Evolutionary conservation across 2,113 vertebrate species (phyloP).

Genomic region (Boleophthalmus pectinirostris): DNA sequence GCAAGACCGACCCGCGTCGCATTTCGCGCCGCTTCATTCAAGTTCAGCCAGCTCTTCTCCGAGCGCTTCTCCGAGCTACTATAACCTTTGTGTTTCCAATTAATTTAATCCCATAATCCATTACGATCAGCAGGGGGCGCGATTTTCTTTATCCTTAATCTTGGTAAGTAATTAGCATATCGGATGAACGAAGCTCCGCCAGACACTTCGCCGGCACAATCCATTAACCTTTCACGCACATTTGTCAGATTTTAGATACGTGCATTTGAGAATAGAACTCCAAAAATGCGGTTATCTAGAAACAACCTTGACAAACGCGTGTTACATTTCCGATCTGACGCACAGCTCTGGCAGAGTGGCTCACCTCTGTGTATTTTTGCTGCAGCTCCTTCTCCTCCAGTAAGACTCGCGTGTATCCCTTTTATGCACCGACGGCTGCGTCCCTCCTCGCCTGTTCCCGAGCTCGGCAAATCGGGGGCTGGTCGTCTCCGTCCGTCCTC

Average conservation of each 20-base stretch:
- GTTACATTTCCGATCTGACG: neutral
- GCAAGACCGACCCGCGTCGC: slow-evolving; percentile 14
- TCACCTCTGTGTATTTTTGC: slow-evolving; percentile 61
- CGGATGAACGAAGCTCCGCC: slow-evolving; percentile 22
- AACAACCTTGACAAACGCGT: neutral
- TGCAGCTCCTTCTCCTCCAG: slow-evolving; percentile 55
- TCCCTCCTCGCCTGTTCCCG: neutral
- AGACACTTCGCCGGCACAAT: slow-evolving; percentile 17
- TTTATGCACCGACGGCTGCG: slow-evolving; percentile 6
- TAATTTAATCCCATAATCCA: slow-evolving; percentile 19
- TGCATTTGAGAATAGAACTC: no score
- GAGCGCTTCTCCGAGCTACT: neutral
- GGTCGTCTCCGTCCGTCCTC: slow-evolving; percentile 53
- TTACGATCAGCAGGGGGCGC: slow-evolving; percentile 26
- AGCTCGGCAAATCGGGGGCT: no score
- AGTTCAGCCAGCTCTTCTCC: neutral
- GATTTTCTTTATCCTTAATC: slow-evolving; percentile 34
- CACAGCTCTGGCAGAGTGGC: slow-evolving; percentile 9
- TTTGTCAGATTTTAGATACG: neutral
- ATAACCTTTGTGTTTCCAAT: slow-evolving; percentile 7
- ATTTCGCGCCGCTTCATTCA: slow-evolving; percentile 18
- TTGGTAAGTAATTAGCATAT: slow-evolving; percentile 45
- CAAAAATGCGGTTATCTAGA: neutral
- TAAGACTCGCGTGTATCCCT: slow-evolving; percentile 44
- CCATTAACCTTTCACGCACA: slow-evolving; percentile 4